A percentile compares a stretch with the other conserved stretches of the same genome.
phyloP scores from a whole-genome alignment of 2,797 vertebrate species.

The Microcaecilia unicolor region DNA sequence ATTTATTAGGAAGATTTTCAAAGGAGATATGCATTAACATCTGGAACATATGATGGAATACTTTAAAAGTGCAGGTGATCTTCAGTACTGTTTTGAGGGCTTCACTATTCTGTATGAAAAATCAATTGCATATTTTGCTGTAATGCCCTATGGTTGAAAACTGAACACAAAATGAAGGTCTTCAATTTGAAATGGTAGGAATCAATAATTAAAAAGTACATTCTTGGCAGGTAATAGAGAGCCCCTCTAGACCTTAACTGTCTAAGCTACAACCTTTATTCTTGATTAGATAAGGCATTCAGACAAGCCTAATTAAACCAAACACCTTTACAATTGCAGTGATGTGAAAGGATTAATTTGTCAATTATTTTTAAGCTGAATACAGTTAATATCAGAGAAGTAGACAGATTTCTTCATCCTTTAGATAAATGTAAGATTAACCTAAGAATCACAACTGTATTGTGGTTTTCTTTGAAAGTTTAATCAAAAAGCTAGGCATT shows the following conservation, averaged over 20 bases:
- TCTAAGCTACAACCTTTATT: constrained; percentile 40
- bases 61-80: no score
- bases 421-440: constrained; percentile 55
- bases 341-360: constrained; percentile 45
- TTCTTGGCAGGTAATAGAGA: constrained; percentile 22
- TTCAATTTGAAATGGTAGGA: constrained; percentile 19
- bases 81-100: not conserved
- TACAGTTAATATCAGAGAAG: constrained; percentile 41
- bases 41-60: not conserved
- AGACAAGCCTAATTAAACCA: constrained; percentile 46
- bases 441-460: constrained; percentile 34
- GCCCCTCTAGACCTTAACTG: constrained; percentile 29
- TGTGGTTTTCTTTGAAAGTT: constrained; percentile 34
- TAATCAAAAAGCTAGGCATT: constrained; percentile 24
- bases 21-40: no score
- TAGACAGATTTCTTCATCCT: constrained; percentile 41
- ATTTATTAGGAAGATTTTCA: no score
- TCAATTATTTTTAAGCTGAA: constrained; percentile 53
- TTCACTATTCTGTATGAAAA: no score
- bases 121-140: no score
- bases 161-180: constrained; percentile 6
- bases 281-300: constrained; percentile 40
- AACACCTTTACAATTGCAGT: constrained; percentile 39
- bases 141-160: no score
- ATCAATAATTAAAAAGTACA: constrained; percentile 41